Evolutionary conservation across 2,113 vertebrate genomes (phyloP), one percentile per base, ranked within the genome.

Genomic region (Sinocyclocheilus anshuiensis): DNA sequence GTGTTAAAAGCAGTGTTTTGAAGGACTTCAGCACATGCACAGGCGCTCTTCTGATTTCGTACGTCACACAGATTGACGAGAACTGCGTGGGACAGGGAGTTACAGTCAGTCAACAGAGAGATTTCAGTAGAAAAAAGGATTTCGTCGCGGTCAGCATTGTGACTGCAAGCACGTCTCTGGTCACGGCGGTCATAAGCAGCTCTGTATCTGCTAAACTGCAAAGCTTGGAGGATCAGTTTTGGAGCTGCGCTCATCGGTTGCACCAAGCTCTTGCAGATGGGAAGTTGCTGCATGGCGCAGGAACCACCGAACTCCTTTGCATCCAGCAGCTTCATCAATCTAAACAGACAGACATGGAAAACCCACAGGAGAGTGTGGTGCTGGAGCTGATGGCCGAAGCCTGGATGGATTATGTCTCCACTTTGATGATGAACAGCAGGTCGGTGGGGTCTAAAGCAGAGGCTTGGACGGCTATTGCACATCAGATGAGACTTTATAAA

Each of bases 271-370:
- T 99, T 6, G 89, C 86, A 4, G 97, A 99, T 0, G 18, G 89
- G 77, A 94, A 87, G 22, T 90, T 99, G 72, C 95, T 99, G 50
- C 95, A 93, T 1, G 97, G 97, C 6, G 96, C 94, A 0, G 97
- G 97, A 0, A 91, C 89, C 0, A 92, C 94, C 29, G 97, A 99
- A 85, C 90, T 97, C 63, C 84, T 97, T 61, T 99, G 97, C 78
- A 90, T 97, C 81, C 90, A 87, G 84, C 94, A 92, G 83, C 93
- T 97, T 85, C 92, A 89, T 1, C 36, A 75, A 8, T 59, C 11
- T 12, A 57, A 6, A 10, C 67, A 33, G 42, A 45, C 20, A 26
- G 55, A 11, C 24, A 82, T 24, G 50, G 13, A n/a, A 53, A 69
- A 77, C 1, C 89, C 90, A 0, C 92, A 92, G 84, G 94, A 91